Evolutionary conservation across 2,113 vertebrate genomes (phyloP), one percentile per base, ranked within the genome.

Genomic region (Ascaphus truei): DNA sequence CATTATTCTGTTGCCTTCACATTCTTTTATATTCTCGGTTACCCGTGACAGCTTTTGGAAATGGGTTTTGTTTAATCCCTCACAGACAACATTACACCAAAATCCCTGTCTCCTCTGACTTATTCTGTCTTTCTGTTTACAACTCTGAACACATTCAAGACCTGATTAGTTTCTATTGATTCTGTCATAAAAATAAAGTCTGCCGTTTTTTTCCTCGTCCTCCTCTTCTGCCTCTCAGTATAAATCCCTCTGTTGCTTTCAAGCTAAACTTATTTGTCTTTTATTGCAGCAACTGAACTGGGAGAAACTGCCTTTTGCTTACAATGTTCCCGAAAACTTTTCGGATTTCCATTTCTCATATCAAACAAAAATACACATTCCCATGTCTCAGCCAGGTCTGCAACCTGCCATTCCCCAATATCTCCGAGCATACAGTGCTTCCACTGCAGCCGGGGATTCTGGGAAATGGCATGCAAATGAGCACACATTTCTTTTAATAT

Each of bases 191-290:
- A 16, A 74, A 72, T 29, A 57, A 55, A 7, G 0, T 3, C 23
- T 3, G 26, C 33, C 53, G 60, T 23, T 72, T 80, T 73, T 30
- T 34, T 29, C 45, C 59, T 74, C 59, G 7, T 34, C 58, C 53
- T 53, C 71, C 76, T 72, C 43, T 20, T 7, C 43, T 60, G 37
- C 61, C 75, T 59, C 64, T 59, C 66, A 62, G n/a, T 73, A 58
- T 78, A 81, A 80, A 75, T 65, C 58, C 73, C 71, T 58, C 72
- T n/a, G n/a, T n/a, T n/a, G n/a, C n/a, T n/a, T n/a, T n/a, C n/a
- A n/a, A n/a, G n/a, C n/a, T n/a, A n/a, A n/a, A n/a, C n/a, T n/a
- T n/a, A n/a, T n/a, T n/a, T n/a, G n/a, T n/a, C n/a, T n/a, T n/a
- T n/a, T n/a, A n/a, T n/a, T n/a, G n/a, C n/a, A n/a, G n/a, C n/a